Base-by-base conservation (phyloP, 1,140 invertebrate species). In the Panagrolaimus sp. region DNA sequence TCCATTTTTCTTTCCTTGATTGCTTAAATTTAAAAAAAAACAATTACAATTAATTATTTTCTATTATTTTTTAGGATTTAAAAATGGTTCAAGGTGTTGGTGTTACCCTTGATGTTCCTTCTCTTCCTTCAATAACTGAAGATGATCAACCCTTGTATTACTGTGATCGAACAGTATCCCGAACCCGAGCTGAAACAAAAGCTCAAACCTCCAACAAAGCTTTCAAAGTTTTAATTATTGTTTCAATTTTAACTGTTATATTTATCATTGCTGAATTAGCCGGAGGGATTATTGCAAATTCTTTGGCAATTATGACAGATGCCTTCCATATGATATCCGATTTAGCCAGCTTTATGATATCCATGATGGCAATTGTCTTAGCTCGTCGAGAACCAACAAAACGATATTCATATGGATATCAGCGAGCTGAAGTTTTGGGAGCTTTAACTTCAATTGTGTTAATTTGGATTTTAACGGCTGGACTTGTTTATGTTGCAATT, bases 401-500 rank as follows among this genome's bases (percentile, higher is more conserved):
- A 78, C 88, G 83, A 65, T 86, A 90, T 81, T 88, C 86, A 67
- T 90, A 89, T 83, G 90, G 91, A 83, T 90, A 91, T 90, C 91
- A 94, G 79, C 86, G 94, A 70, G 93, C 94, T 5, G 88, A 88
- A 65, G 74, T 82, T 4, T 46, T 82, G 14, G 82, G 80, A 17
- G 81, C 81, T 24, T 47, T 88, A 72, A 73, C 75, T 26, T 96
- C 93, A 0, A 94, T 98, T 0, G 85, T 98, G 0, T 85, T 96
- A 78, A 94, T 97, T 79, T 97, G 94, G 94, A 89, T 97, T 43
- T 91, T 98, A n/a, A 98, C 95, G 0, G 94, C 91, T 9, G 88
- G 97, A 21, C 86, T 98, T 43, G 89, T 96, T 8, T 97, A 94
- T 84, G 86, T 96, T 83, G 96, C 94, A 1, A 88, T 96, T 4